A percentile compares a stretch with the other conserved stretches of the same genome.
Evolutionary conservation across 2,888 invertebrate species (phyloP).

Genomic region (Belgica antarctica): DNA sequence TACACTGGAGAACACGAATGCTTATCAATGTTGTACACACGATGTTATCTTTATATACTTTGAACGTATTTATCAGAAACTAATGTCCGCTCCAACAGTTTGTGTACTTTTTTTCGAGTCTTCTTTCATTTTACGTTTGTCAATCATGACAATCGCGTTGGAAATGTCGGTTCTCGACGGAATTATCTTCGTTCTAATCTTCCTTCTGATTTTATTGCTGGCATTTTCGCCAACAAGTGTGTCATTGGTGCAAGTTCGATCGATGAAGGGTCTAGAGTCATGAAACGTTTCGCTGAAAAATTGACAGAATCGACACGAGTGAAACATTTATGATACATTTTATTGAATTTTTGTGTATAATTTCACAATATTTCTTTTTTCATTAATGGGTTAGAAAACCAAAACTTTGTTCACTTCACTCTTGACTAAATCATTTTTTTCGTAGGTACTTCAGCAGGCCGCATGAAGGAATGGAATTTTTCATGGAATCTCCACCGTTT

Average conservation of each 20-base stretch:
- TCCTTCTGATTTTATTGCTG: constrained; percentile 23
- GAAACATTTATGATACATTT: constrained; percentile 36
- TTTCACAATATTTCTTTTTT: constrained; percentile 2
- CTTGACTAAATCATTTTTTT: background rate
- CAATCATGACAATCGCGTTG: background rate
- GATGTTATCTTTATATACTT: constrained; percentile 13
- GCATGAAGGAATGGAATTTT: background rate
- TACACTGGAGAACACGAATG: background rate
- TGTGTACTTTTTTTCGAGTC: background rate
- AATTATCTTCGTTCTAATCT: constrained; percentile 7
- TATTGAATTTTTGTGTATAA: constrained; percentile 10
- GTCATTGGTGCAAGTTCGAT: background rate
- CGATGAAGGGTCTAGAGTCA: background rate
- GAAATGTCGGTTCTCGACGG: constrained; percentile 21
- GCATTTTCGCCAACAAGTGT: constrained; percentile 35
- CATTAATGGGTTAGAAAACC: background rate
- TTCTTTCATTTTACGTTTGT: constrained; percentile 6
- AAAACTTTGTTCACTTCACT: background rate
- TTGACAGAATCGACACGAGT: constrained; percentile 12
- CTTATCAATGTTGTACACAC: background rate
- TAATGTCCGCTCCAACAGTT: background rate
- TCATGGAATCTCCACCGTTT: too few species aligned
- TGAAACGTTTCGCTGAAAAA: background rate
- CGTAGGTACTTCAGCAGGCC: background rate
- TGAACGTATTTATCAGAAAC: background rate